Evolutionary conservation across 2,113 vertebrate genomes (phyloP).

Genomic region (Psettodes erumei): DNA sequence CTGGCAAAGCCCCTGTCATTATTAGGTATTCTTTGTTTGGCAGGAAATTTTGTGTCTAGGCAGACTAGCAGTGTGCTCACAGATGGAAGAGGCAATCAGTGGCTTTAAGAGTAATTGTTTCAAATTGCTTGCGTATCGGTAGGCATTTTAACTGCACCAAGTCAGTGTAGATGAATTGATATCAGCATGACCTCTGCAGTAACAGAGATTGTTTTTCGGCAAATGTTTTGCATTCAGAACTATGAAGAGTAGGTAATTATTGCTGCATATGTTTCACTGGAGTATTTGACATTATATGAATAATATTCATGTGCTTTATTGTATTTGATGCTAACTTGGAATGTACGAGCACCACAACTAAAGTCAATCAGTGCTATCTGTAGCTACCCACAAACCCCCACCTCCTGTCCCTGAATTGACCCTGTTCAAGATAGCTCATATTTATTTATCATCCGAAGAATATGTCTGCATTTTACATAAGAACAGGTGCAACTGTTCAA

Average conservation of each 20-base stretch:
- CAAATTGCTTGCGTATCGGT: slow-evolving; percentile 54
- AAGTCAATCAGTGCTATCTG: too few relatives aligned
- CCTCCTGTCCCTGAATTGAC: too few relatives aligned
- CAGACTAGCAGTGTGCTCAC: slow-evolving; percentile 60
- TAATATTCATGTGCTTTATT: not conserved
- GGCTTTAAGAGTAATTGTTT: slow-evolving; percentile 61
- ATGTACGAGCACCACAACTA: too few relatives aligned
- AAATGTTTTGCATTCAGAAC: slow-evolving; percentile 9
- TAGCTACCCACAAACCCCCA: too few relatives aligned
- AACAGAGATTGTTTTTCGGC: not conserved
- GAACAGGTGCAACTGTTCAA: not conserved
- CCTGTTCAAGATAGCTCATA: not conserved
- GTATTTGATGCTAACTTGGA: not conserved
- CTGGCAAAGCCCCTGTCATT: slow-evolving; percentile 64
- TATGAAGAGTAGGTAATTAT: not conserved
- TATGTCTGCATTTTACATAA: not conserved
- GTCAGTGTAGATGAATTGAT: slow-evolving; percentile 42
- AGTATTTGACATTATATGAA: too few relatives aligned
- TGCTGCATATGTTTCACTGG: not conserved
- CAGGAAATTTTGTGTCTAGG: slow-evolving; percentile 58
- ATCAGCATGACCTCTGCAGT: slow-evolving; percentile 19
- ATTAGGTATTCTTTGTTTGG: slow-evolving; percentile 70
- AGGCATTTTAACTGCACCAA: slow-evolving; percentile 46
- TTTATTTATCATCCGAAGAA: not conserved
- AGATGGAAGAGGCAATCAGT: slow-evolving; percentile 70